phyloP scores from a whole-genome alignment of 1,140 invertebrate species.

The Pollicipes pollicipes region DNA sequence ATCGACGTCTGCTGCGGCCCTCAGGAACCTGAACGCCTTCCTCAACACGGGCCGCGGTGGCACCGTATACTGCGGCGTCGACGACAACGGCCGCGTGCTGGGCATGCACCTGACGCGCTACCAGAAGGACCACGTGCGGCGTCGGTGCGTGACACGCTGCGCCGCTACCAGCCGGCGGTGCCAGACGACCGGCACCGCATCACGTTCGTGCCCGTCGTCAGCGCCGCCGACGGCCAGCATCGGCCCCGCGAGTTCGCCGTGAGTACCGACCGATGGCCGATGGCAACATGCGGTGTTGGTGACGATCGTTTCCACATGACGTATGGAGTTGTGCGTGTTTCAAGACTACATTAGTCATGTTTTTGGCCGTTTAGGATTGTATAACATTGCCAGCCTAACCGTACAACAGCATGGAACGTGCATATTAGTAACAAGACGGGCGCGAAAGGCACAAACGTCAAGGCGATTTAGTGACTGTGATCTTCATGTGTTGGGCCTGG shows the following conservation, averaged over 20 bases:
- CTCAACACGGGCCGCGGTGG: constrained; percentile 28
- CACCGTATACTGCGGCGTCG: constrained; percentile 25
- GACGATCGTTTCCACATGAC: no score
- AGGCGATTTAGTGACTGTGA: no score
- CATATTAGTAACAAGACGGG: no score
- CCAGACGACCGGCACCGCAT: constrained; percentile 5
- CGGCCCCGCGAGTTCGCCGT: background rate
- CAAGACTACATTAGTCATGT: no score
- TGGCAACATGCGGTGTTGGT: no score
- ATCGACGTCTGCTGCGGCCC: no score
- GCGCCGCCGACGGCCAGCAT: background rate
- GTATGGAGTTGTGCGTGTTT: no score
- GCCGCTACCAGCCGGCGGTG: constrained; percentile 15
- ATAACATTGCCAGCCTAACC: no score
- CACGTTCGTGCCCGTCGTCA: constrained; percentile 13
- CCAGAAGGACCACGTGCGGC: constrained; percentile 25
- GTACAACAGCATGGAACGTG: no score
- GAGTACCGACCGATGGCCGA: background rate
- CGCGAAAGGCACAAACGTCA: no score
- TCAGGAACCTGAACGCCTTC: constrained; percentile 1
- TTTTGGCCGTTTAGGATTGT: no score
- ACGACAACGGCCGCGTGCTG: constrained; percentile 23
- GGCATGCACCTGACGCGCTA: constrained; percentile 25
- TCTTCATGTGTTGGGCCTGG: no score
- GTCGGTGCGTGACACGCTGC: constrained; percentile 22